Conservation (phyloP, 2,113 vertebrate species). For the Crocuta crocuta region DNA sequence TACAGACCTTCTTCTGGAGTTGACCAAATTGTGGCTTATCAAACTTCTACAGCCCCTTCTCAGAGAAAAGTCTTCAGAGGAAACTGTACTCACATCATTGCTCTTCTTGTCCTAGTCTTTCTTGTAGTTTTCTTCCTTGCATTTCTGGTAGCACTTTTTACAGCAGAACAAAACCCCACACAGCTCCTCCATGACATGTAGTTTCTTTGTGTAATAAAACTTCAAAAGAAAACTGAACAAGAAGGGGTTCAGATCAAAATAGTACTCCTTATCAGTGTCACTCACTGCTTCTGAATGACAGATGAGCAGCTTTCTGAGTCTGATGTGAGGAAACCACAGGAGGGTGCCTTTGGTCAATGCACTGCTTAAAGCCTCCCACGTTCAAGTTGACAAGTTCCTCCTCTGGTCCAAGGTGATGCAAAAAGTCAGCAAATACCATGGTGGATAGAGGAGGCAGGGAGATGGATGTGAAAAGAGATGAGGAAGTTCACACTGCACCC, state of each 20-base stretch:
- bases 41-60: constrained; percentile 92
- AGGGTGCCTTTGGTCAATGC: constrained; percentile 91
- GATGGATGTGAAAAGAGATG: constrained; percentile 59
- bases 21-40: constrained; percentile 91
- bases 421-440: constrained; percentile 95
- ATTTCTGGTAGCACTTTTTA: constrained; percentile 92
- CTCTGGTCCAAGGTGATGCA: constrained; percentile 89
- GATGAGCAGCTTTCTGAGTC: constrained; percentile 92
- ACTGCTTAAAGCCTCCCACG: constrained; percentile 95
- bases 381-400: constrained; percentile 94
- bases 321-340: constrained; percentile 93
- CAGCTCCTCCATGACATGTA: constrained; percentile 95
- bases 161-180: constrained; percentile 96
- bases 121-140: constrained; percentile 90
- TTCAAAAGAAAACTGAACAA: constrained; percentile 95
- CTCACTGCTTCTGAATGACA: constrained; percentile 93
- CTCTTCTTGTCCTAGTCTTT: constrained; percentile 94
- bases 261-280: constrained; percentile 92
- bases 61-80: constrained; percentile 90
- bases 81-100: constrained; percentile 89
- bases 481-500: constrained; percentile 77
- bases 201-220: constrained; percentile 96
- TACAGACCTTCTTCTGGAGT: constrained; percentile 92
- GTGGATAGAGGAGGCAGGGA: constrained; percentile 76
- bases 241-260: constrained; percentile 95